A percentile compares a stretch with the other conserved stretches of the same genome.
Conservation (phyloP, 2,113 vertebrate genomes). For the Toxotes jaculatrix region DNA sequence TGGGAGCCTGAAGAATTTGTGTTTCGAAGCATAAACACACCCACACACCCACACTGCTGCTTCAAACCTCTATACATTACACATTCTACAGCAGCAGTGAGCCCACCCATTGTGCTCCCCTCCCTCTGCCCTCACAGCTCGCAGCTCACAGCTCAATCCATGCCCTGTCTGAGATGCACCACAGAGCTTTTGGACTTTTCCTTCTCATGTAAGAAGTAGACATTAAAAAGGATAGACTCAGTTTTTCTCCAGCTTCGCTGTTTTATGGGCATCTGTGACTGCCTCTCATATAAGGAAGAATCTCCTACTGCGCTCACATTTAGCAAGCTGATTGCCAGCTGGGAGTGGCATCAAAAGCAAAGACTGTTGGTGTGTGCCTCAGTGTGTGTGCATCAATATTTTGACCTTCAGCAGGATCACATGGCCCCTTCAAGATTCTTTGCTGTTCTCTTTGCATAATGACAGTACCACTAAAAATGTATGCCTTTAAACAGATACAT, state of each 20-base stretch:
- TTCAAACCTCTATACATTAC: conserved; percentile 50
- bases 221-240: neutral
- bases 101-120: conserved; percentile 52
- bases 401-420: neutral
- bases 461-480: neutral
- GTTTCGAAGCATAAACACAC: conserved; percentile 47
- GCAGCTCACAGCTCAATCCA: conserved; percentile 16
- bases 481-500: neutral
- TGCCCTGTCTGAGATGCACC: conserved; percentile 13
- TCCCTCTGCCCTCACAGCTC: conserved; percentile 36
- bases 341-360: conserved; percentile 6
- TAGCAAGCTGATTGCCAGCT: conserved; percentile 8
- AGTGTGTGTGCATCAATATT: neutral
- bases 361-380: conserved; percentile 2
- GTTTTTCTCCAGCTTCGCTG: neutral
- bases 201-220: neutral
- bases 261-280: conserved; percentile 17
- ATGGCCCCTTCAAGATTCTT: neutral
- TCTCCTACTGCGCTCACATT: conserved; percentile 23
- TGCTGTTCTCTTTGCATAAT: neutral
- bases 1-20: conserved; percentile 34
- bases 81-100: conserved; percentile 32
- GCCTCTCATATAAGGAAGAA: conserved; percentile 26
- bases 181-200: conserved; percentile 21
- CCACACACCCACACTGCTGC: conserved; percentile 39